Evolutionary conservation across 2,797 vertebrate species (phyloP).

Genomic region (Arvicola amphibius): DNA sequence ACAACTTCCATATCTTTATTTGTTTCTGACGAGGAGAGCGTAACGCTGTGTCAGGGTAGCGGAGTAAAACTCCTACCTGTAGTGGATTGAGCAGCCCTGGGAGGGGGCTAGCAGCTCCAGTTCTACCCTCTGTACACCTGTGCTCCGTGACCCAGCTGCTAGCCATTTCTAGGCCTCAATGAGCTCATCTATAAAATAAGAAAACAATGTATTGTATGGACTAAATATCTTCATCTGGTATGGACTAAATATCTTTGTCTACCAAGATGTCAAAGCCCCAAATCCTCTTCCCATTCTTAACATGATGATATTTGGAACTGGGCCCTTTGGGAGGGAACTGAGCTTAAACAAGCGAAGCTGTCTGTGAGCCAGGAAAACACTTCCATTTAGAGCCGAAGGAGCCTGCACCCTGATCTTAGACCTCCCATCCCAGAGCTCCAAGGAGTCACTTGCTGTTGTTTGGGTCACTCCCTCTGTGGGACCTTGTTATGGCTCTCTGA

Average conservation of each 20-base stretch:
- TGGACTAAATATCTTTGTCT: background rate
- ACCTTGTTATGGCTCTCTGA: background rate
- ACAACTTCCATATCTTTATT: constrained; percentile 29
- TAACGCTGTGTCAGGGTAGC: background rate
- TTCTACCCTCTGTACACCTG: background rate
- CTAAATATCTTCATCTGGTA: background rate
- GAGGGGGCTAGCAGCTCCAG: background rate
- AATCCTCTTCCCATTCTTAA: background rate
- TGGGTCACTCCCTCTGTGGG: background rate
- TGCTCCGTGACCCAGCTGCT: background rate
- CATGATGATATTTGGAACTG: background rate
- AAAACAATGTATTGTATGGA: background rate
- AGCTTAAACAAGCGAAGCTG: background rate
- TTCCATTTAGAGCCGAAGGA: background rate
- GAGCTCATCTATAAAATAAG: background rate
- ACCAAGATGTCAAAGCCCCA: background rate
- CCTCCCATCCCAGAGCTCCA: background rate
- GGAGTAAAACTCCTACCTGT: background rate
- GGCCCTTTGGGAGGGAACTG: background rate
- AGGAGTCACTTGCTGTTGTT: background rate
- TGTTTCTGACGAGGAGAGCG: constrained; percentile 26
- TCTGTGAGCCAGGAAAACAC: background rate
- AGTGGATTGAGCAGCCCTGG: background rate
- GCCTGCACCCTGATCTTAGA: background rate
- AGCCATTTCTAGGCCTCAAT: background rate